Conservation (phyloP, 2,888 invertebrate species). For the Thysanoteuthis rhombus region DNA sequence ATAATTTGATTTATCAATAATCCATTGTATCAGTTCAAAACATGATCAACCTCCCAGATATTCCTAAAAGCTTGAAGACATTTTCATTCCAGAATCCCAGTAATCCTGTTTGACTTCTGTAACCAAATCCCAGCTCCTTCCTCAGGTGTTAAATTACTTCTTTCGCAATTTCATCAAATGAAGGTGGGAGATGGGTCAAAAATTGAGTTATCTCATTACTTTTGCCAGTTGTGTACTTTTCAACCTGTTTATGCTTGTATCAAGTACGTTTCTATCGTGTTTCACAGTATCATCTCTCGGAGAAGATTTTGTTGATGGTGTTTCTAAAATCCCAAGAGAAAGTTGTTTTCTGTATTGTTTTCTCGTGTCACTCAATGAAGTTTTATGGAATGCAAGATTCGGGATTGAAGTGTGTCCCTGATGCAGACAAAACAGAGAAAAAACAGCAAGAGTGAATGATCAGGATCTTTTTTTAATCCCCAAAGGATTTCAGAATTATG, state of each 20-base stretch:
- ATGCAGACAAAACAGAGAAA: too few relatives aligned
- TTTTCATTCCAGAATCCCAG: not conserved
- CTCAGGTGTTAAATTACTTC: not conserved
- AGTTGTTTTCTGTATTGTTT: too few relatives aligned
- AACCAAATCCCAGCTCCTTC: not conserved
- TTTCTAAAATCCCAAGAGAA: too few relatives aligned
- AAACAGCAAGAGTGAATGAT: too few relatives aligned
- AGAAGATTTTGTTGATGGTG: too few relatives aligned
- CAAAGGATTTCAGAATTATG: too few relatives aligned
- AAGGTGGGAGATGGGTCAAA: not conserved
- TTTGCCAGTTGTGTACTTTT: not conserved
- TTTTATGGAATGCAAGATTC: too few relatives aligned
- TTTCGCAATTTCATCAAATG: not conserved
- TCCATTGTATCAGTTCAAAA: not conserved
- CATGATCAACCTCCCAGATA: not conserved
- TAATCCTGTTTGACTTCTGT: not conserved
- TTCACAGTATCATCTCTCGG: not conserved
- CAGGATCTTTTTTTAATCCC: too few relatives aligned
- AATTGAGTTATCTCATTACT: not conserved
- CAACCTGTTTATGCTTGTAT: not conserved
- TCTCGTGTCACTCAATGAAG: too few relatives aligned
- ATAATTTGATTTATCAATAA: conserved; percentile 12
- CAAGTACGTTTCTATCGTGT: not conserved
- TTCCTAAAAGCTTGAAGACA: not conserved
- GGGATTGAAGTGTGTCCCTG: too few relatives aligned